phyloP scores from a whole-genome alignment of 2,797 vertebrate genomes.

The Platyrinchus mystaceus region DNA sequence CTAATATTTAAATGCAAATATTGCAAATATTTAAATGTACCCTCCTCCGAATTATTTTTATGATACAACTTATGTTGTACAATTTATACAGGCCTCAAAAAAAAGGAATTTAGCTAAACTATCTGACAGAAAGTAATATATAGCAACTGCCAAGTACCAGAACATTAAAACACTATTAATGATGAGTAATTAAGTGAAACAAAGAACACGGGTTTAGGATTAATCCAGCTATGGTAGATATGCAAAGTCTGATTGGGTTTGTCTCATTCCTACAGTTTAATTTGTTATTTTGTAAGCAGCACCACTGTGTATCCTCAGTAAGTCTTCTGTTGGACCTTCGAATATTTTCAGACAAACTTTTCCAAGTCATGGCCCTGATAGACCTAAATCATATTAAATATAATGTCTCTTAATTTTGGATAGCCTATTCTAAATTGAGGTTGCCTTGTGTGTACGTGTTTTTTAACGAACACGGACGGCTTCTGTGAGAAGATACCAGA shows the following conservation, averaged over 20 bases:
- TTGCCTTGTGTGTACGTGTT: rapidly evolving
- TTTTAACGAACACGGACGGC: neutral
- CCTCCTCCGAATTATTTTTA: neutral
- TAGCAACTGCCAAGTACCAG: neutral
- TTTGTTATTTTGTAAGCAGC: neutral
- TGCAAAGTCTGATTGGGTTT: neutral
- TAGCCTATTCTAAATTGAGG: neutral
- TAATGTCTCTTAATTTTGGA: neutral
- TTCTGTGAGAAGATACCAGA: neutral
- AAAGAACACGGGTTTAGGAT: neutral
- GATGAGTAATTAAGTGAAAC: neutral
- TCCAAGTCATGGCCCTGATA: neutral
- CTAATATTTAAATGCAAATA: no score
- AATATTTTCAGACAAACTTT: neutral
- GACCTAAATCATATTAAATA: neutral
- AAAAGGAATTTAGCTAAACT: neutral
- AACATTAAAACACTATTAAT: neutral
- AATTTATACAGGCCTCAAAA: neutral
- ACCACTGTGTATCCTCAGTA: neutral
- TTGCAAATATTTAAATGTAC: neutral
- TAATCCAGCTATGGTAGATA: neutral
- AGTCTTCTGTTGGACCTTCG: neutral
- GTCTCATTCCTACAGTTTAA: neutral
- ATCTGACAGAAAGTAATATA: neutral
- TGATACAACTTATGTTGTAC: neutral